Evolutionary conservation across 2,888 invertebrate species (phyloP).

Genomic region (Endomychus coccineus): DNA sequence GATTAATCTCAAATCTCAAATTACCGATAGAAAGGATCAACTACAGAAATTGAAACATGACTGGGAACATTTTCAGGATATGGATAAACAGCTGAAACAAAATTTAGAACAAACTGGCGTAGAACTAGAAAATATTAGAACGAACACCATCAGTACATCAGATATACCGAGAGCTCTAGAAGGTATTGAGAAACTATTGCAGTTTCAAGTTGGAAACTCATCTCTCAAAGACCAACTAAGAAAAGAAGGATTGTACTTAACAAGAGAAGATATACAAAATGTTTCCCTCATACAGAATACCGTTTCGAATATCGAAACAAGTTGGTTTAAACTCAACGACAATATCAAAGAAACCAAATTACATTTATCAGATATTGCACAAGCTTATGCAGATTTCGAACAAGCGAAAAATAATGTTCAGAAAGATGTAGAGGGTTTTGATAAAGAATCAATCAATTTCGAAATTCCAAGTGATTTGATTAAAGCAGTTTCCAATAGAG

Average conservation of each 20-base stretch:
- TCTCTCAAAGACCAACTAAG: slow-evolving; percentile 64
- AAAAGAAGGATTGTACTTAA: slow-evolving; percentile 68
- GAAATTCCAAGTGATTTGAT: slow-evolving; percentile 65
- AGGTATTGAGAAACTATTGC: slow-evolving; percentile 48
- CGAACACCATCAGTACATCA: slow-evolving; percentile 44
- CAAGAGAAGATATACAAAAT: slow-evolving; percentile 76
- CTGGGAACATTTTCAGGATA: slow-evolving; percentile 67
- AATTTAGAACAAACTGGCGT: slow-evolving; percentile 55
- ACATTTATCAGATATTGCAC: slow-evolving; percentile 64
- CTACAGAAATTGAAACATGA: slow-evolving; percentile 65
- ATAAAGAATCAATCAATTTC: slow-evolving; percentile 56
- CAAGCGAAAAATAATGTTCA: slow-evolving; percentile 65
- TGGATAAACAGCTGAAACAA: slow-evolving; percentile 63
- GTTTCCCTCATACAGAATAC: slow-evolving; percentile 74
- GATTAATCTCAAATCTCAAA: slow-evolving; percentile 57
- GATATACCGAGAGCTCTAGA: slow-evolving; percentile 46
- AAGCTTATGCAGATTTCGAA: slow-evolving; percentile 66
- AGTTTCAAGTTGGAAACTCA: slow-evolving; percentile 52
- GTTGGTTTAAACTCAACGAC: slow-evolving; percentile 73
- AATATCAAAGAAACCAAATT: slow-evolving; percentile 66
- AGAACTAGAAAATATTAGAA: slow-evolving; percentile 51
- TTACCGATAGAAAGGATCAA: slow-evolving; percentile 59
- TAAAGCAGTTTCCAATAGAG: slow-evolving; percentile 62
- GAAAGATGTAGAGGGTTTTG: slow-evolving; percentile 62
- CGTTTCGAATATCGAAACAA: slow-evolving; percentile 67